Evolutionary conservation across 2,797 vertebrate species (phyloP).

Genomic region (Rhinichthys osculus): DNA sequence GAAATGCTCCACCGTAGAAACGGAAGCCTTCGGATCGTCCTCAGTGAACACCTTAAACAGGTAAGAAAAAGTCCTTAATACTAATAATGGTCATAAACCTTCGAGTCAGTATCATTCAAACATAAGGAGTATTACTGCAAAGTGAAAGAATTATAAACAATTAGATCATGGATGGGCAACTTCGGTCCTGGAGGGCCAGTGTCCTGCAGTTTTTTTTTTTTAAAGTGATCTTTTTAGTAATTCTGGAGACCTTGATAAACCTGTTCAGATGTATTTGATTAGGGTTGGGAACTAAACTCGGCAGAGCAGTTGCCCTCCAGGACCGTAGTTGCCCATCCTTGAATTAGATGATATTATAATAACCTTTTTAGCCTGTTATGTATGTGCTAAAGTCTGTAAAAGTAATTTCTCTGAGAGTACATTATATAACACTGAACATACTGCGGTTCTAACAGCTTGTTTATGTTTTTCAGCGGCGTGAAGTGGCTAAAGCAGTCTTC

Average conservation of each 20-base stretch:
- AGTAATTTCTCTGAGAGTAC: not conserved
- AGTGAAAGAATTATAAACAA: not conserved
- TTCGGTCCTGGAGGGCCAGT: not conserved
- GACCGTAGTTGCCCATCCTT: not conserved
- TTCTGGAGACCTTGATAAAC: not conserved
- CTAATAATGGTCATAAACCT: not conserved
- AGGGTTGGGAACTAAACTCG: not conserved
- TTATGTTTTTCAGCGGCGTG: conserved; percentile 85
- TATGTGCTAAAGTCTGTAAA: not conserved
- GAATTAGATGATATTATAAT: not conserved
- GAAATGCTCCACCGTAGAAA: conserved; percentile 97
- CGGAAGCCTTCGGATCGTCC: conserved; percentile 91
- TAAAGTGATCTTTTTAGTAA: not conserved
- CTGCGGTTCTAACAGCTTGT: conserved; percentile 3
- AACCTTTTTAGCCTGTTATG: not conserved
- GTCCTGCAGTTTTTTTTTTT: not conserved
- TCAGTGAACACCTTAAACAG: conserved; percentile 98
- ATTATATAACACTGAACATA: conserved; percentile 5
- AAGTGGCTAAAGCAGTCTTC: conserved; percentile 98
- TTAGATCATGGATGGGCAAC: not conserved
- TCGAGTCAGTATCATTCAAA: not conserved
- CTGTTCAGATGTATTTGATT: not conserved
- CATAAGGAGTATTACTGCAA: not conserved
- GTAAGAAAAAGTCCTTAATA: conserved; percentile 69
- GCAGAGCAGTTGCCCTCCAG: not conserved